Evolutionary conservation across 1,140 invertebrate species (phyloP).

Genomic region (Bombus pyrosoma): DNA sequence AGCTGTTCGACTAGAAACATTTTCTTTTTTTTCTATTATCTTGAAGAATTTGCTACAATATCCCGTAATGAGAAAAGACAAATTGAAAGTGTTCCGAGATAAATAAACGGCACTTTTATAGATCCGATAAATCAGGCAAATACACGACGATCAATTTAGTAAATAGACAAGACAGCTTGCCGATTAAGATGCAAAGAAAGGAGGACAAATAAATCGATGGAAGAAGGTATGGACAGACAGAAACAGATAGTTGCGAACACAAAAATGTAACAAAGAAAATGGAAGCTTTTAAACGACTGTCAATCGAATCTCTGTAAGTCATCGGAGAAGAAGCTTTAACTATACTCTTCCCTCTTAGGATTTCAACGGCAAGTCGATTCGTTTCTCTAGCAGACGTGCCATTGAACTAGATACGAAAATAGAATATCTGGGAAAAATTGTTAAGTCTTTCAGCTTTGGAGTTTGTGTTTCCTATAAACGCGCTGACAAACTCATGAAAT

Average conservation of each 20-base stretch:
- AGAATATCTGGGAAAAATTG: not conserved
- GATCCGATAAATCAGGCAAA: not conserved
- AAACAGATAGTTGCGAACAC: not conserved
- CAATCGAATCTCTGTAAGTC: constrained; percentile 10
- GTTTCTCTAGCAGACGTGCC: not conserved
- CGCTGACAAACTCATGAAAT: not conserved
- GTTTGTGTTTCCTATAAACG: not conserved
- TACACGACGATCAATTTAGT: not conserved
- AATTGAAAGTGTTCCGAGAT: too few species aligned
- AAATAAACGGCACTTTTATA: too few species aligned
- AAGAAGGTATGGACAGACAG: not conserved
- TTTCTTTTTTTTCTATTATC: too few species aligned
- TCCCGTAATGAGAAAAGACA: too few species aligned
- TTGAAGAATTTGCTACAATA: too few species aligned
- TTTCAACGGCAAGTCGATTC: constrained; percentile 14
- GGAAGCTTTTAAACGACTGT: constrained; percentile 4
- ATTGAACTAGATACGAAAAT: not conserved
- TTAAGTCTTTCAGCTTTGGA: not conserved
- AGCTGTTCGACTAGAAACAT: too few species aligned
- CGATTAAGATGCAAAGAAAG: not conserved
- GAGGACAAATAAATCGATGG: not conserved
- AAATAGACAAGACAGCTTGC: not conserved
- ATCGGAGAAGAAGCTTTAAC: not conserved
- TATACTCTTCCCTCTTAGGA: not conserved
- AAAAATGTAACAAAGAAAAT: constrained; percentile 7